These are phyloP conservation scores for Adoxophyes honmai DNA, from an alignment of 1,140 invertebrate species.

Conservation along the genomic window DNA sequence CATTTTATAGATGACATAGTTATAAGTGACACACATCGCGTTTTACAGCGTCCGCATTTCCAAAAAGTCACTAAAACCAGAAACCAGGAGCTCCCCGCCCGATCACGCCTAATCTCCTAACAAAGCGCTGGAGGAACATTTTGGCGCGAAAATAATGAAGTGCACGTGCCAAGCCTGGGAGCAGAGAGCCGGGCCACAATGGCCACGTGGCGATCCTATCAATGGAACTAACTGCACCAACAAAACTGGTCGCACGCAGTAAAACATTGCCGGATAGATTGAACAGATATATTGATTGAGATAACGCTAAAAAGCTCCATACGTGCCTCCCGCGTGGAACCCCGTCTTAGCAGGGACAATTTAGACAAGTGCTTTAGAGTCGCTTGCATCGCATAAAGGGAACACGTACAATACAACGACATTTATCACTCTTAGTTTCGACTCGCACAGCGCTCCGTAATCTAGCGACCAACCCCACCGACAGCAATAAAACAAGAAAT, in stretches of 20 bases:
- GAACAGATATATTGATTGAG: slow-evolving; percentile 13
- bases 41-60: neutral
- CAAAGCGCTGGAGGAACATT: slow-evolving; percentile 72
- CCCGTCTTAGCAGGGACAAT: slow-evolving; percentile 11
- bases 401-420: neutral
- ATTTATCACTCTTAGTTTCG: slow-evolving; percentile 4
- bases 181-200: slow-evolving; percentile 34
- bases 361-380: slow-evolving; percentile 9
- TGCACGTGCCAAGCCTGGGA: slow-evolving; percentile 46
- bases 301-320: slow-evolving; percentile 14
- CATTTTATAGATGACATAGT: too few species aligned
- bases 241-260: slow-evolving; percentile 39
- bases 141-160: slow-evolving; percentile 73
- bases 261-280: slow-evolving; percentile 24
- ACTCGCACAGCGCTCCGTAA: neutral
- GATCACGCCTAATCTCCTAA: slow-evolving; percentile 68
- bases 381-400: slow-evolving; percentile 1
- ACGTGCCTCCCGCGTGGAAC: slow-evolving; percentile 11
- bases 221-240: slow-evolving; percentile 35
- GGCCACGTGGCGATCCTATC: slow-evolving; percentile 67
- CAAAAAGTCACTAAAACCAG: slow-evolving; percentile 23
- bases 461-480: neutral
- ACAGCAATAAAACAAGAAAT: neutral
- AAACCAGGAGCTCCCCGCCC: slow-evolving; percentile 21
- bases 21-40: too few species aligned